Percentiles rank a stretch among this genome's conserved stretches.
These are phyloP conservation scores for Drosophila tani DNA, from an alignment of 1,140 invertebrate species.

Conservation along the genomic window DNA sequence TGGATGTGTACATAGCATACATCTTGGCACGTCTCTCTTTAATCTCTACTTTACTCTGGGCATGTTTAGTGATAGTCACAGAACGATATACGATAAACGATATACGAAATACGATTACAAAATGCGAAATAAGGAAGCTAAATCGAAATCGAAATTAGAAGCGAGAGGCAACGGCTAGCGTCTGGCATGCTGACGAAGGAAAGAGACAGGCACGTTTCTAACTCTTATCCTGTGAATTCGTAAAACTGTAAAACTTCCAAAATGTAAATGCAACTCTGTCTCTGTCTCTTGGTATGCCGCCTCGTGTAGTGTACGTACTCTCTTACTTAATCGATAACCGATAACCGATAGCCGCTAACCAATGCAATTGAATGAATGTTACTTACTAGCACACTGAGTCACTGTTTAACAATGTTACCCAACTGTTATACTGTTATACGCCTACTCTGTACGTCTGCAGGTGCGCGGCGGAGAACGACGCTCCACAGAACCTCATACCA, in stretches of 20 bases:
- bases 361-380: constrained; percentile 45
- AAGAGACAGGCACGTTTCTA: constrained; percentile 39
- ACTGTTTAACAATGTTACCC: constrained; percentile 57
- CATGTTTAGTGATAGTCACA: constrained; percentile 66
- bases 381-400: constrained; percentile 56
- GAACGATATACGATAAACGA: constrained; percentile 13
- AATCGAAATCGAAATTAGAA: constrained; percentile 13
- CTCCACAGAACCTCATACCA: constrained; percentile 38
- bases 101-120: constrained; percentile 13
- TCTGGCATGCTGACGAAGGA: constrained; percentile 19
- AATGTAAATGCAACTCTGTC: constrained; percentile 37
- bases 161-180: constrained; percentile 6
- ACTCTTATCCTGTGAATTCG: constrained; percentile 8
- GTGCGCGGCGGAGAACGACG: constrained; percentile 38
- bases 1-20: constrained; percentile 49
- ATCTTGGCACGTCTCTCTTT: constrained; percentile 54
- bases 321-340: constrained; percentile 5
- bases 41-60: constrained; percentile 49
- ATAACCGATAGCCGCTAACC: constrained; percentile 8
- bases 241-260: neutral
- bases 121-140: neutral
- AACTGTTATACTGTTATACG: constrained; percentile 56
- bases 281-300: constrained; percentile 43
- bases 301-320: constrained; percentile 41
- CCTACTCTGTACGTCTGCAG: constrained; percentile 66